A percentile compares a stretch with the other conserved stretches of the same genome.
phyloP scores from a whole-genome alignment of 1,140 invertebrate species.

The Dendroctonus ponderosae region DNA sequence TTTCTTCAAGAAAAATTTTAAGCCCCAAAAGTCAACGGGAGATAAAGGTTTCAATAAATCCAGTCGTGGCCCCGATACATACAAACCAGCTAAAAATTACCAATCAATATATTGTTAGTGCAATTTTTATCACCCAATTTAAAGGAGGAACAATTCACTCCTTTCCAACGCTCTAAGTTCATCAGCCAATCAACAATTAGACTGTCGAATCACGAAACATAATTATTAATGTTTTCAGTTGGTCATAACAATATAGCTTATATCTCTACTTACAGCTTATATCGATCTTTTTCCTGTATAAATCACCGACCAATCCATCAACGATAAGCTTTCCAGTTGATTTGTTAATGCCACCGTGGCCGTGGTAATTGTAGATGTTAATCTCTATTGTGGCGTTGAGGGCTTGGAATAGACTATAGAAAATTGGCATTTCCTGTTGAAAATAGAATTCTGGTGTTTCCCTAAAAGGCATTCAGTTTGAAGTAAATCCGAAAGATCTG shows the following conservation, averaged over 20 bases:
- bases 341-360: conserved; percentile 30
- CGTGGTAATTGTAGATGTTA: conserved; percentile 25
- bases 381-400: conserved; percentile 33
- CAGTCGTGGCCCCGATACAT: neutral
- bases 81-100: neutral
- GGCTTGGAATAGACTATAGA: conserved; percentile 26
- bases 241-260: no score
- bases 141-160: no score
- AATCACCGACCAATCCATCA: conserved; percentile 29
- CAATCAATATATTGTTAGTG: no score
- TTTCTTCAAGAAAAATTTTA: conserved; percentile 37
- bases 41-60: conserved; percentile 26
- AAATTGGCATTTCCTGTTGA: conserved; percentile 26
- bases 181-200: no score
- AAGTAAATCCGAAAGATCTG: no score
- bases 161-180: no score
- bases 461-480: neutral
- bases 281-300: conserved; percentile 29
- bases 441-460: conserved; percentile 7
- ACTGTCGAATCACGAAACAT: no score
- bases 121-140: no score
- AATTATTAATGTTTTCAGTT: no score
- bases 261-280: conserved; percentile 20
- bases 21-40: conserved; percentile 21
- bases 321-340: conserved; percentile 23